Conservation (phyloP, 1,140 invertebrate species). For the Lanistes nyassanus region DNA sequence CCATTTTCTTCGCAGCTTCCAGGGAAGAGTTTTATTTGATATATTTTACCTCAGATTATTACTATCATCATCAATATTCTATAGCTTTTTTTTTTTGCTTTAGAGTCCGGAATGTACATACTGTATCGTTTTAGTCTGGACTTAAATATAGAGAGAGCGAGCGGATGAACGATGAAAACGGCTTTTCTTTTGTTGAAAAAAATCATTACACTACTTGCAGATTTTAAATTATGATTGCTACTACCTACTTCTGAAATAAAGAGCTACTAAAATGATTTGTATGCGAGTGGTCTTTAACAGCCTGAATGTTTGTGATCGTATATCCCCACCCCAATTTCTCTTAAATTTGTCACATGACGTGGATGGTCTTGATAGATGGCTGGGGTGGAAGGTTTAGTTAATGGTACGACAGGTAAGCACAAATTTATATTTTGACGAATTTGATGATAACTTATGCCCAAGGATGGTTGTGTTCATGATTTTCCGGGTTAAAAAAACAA, state of each 20-base stretch:
- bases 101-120: conserved; percentile 16
- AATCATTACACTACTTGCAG: conserved; percentile 21
- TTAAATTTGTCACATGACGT: no score
- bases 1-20: conserved; percentile 6
- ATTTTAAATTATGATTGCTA: conserved; percentile 23
- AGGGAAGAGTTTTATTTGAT: conserved; percentile 4
- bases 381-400: no score
- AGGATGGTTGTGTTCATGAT: no score
- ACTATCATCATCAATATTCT: conserved; percentile 4
- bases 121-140: conserved; percentile 12
- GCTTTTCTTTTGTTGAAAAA: conserved; percentile 15
- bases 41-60: conserved; percentile 22
- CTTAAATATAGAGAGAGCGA: conserved; percentile 8
- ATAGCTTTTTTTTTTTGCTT: conserved; percentile 8
- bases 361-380: no score
- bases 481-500: no score
- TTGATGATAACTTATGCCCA: no score
- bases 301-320: no score
- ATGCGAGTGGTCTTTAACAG: no score
- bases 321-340: no score
- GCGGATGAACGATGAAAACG: background rate
- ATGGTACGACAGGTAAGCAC: no score
- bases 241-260: conserved; percentile 22
- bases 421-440: no score
- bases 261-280: conserved; percentile 6